These are phyloP conservation scores for Lacerta bilineata DNA, from an alignment of 2,797 vertebrate genomes.

Conservation along the genomic window DNA sequence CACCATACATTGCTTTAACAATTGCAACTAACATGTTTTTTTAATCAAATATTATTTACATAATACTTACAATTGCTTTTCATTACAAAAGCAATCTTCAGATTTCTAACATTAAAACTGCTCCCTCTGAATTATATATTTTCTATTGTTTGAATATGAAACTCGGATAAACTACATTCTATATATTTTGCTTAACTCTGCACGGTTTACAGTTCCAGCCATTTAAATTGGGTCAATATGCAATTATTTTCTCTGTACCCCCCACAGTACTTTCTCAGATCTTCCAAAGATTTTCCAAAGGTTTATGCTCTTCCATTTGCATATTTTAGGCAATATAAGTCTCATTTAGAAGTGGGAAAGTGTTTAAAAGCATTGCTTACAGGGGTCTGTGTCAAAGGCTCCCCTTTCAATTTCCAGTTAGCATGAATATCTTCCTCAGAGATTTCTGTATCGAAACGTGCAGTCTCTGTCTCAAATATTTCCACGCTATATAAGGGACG, in stretches of 20 bases:
- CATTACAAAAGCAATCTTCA: no score
- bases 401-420: slow-evolving; percentile 95
- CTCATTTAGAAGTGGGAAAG: slow-evolving; percentile 56
- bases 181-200: neutral
- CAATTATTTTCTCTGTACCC: neutral
- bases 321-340: neutral
- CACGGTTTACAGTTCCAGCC: neutral
- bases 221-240: neutral
- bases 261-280: no score
- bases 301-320: no score
- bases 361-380: slow-evolving; percentile 83
- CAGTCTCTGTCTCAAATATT: slow-evolving; percentile 92
- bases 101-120: no score
- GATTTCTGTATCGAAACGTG: slow-evolving; percentile 95
- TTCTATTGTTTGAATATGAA: neutral
- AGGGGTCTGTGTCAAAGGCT: slow-evolving; percentile 87
- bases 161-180: neutral
- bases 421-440: slow-evolving; percentile 94
- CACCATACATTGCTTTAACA: neutral
- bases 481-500: slow-evolving; percentile 94
- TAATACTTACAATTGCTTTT: no score
- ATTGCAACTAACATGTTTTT: neutral
- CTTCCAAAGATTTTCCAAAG: no score
- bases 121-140: neutral
- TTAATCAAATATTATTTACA: neutral